Base-by-base conservation (phyloP, 1,140 invertebrate genomes). In the Ceratosolen fusciceps region DNA sequence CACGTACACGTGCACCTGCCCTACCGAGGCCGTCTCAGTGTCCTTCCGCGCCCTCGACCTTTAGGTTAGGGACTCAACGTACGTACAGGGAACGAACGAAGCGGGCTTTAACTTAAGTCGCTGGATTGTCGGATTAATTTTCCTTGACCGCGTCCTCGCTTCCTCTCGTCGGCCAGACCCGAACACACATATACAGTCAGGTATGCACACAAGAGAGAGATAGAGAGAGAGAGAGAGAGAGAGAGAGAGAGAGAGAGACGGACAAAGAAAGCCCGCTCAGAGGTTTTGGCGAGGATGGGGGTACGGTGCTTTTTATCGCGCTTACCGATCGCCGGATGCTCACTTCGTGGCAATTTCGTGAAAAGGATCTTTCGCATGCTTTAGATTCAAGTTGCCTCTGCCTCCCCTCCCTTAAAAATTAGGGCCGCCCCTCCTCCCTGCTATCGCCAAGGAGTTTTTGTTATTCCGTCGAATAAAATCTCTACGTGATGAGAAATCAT, bases 231-330 rank as follows among this genome's bases (percentile, higher is more conserved):
- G 68, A 31, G 43, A 68, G 70, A 29, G 58, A 70, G 49, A 16
- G 71, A 60, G 34, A 34, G 49, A 43, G 49, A 67, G 37, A 74
- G 49, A 56, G 37, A 37, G 10, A 1, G 47, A 31, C 9, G 39
- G 39, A n/a, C n/a, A n/a, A n/a, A n/a, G n/a, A n/a, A n/a, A n/a
- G n/a, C n/a, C n/a, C n/a, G 43, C 43, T 47, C 43, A 68, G 47
- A 72, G n/a, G n/a, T n/a, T n/a, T n/a, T n/a, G n/a, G 31, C 29
- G 24, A 2, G 47, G 16, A 19, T 8, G 10, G n/a, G 19, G 19
- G 72, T 26, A 54, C n/a, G n/a, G 73, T 65, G n/a, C 65, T 77
- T 77, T 70, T 77, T 77, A 76, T 76, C 74, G 31, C 5, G 60
- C 34, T 26, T 26, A 47, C 49, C 52, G 76, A 72, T 78, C 54